Evolutionary conservation across 1,140 invertebrate genomes (phyloP).

Genomic region (Lordiphosa stackelbergi): DNA sequence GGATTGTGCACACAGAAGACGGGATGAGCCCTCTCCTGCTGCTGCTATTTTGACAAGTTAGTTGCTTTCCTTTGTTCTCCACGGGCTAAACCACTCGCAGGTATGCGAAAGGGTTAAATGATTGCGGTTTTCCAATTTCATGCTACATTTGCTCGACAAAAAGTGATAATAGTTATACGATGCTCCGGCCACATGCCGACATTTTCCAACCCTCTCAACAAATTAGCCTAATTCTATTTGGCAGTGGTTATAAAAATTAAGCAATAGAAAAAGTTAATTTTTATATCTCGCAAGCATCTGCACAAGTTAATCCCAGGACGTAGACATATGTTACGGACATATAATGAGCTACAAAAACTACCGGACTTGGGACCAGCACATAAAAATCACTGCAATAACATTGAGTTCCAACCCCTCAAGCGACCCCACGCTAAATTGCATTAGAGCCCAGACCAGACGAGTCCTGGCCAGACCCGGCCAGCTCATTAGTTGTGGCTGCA

Average conservation of each 20-base stretch:
- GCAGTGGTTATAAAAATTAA: conserved; percentile 50
- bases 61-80: conserved; percentile 53
- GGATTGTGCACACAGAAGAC: conserved; percentile 19
- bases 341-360: conserved; percentile 62
- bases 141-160: conserved; percentile 56
- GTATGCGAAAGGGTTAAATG: conserved; percentile 56
- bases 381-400: conserved; percentile 72
- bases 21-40: conserved; percentile 4
- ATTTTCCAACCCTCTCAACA: conserved; percentile 32
- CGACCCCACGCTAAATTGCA: conserved; percentile 37
- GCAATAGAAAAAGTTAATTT: conserved; percentile 55
- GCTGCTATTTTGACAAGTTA: conserved; percentile 49
- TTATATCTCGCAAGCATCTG: conserved; percentile 46
- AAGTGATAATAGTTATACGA: conserved; percentile 66
- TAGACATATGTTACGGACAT: conserved; percentile 62
- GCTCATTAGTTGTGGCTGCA: conserved; percentile 62
- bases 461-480: conserved; percentile 36
- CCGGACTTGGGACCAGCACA: conserved; percentile 13
- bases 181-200: conserved; percentile 52
- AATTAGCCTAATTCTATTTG: conserved; percentile 53
- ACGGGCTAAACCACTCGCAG: conserved; percentile 49
- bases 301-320: conserved; percentile 50
- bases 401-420: conserved; percentile 35
- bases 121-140: conserved; percentile 67
- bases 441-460: conserved; percentile 8